These are phyloP conservation scores for Barypeithes pellucidus DNA, from an alignment of 2,888 invertebrate species.

Conservation along the genomic window DNA sequence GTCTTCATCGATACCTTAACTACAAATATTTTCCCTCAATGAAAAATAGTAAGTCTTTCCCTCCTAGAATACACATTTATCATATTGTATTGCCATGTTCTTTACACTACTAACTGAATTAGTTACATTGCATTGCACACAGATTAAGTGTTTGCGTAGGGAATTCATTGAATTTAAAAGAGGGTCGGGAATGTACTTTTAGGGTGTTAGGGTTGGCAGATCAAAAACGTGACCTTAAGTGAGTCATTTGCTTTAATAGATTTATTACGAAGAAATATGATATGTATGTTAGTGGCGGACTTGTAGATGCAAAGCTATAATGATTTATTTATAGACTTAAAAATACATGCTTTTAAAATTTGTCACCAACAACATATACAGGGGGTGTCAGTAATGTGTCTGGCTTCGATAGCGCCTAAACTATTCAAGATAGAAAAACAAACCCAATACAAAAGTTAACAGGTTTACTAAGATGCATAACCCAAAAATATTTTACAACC, in stretches of 20 bases:
- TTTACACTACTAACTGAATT: constrained; percentile 54
- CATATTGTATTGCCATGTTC: constrained; percentile 46
- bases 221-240: constrained; percentile 50
- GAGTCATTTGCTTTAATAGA: constrained; percentile 36
- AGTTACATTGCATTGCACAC: constrained; percentile 55
- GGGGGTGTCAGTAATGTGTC: too few species aligned
- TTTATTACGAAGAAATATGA: constrained; percentile 23
- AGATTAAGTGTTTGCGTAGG: constrained; percentile 51
- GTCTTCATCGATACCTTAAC: too few species aligned
- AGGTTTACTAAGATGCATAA: too few species aligned
- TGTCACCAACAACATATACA: too few species aligned
- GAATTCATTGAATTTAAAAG: constrained; percentile 29
- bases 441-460: too few species aligned
- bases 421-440: too few species aligned
- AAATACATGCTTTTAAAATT: too few species aligned
- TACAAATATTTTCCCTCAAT: too few species aligned
- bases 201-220: constrained; percentile 54
- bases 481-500: too few species aligned
- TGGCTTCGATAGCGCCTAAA: too few species aligned
- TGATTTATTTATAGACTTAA: too few species aligned
- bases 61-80: constrained; percentile 47
- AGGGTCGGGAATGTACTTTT: constrained; percentile 26
- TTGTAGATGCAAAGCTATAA: background rate
- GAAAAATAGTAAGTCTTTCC: background rate
- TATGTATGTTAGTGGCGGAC: constrained; percentile 4